These are phyloP conservation scores for Diarsia dahlii DNA, from an alignment of 2,888 invertebrate species.

Conservation along the genomic window DNA sequence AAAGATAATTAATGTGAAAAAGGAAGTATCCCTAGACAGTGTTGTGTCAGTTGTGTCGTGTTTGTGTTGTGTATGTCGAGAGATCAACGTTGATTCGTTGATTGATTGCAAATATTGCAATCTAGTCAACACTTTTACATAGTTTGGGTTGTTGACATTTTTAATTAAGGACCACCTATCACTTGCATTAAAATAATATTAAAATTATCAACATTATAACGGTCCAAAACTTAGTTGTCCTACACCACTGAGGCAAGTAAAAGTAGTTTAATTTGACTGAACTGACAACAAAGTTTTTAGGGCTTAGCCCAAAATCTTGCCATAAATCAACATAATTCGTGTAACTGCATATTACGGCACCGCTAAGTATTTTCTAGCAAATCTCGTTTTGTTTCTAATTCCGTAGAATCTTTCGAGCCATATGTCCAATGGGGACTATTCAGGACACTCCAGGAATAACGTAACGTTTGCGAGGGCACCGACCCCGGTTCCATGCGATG, in stretches of 20 bases:
- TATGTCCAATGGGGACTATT: constrained; percentile 62
- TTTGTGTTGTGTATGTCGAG: neutral
- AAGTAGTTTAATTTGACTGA: neutral
- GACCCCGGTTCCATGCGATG: constrained; percentile 75
- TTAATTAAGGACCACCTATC: neutral
- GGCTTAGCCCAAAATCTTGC: neutral
- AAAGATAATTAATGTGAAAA: neutral
- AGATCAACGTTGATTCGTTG: neutral
- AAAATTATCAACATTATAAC: neutral
- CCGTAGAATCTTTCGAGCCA: constrained; percentile 43
- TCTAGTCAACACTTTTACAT: neutral
- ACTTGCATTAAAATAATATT: neutral
- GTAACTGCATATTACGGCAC: constrained; percentile 7
- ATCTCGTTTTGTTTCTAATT: constrained; percentile 45
- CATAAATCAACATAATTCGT: neutral
- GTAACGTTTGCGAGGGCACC: constrained; percentile 72
- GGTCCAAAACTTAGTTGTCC: neutral
- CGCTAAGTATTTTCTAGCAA: constrained; percentile 14
- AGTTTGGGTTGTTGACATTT: neutral
- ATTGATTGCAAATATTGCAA: neutral
- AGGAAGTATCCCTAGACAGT: neutral
- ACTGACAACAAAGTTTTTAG: neutral
- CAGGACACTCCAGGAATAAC: constrained; percentile 78
- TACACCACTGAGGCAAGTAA: neutral
- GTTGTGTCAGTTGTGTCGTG: neutral